phyloP scores from a whole-genome alignment of 2,797 vertebrate genomes.

The Danio aesculapii region DNA sequence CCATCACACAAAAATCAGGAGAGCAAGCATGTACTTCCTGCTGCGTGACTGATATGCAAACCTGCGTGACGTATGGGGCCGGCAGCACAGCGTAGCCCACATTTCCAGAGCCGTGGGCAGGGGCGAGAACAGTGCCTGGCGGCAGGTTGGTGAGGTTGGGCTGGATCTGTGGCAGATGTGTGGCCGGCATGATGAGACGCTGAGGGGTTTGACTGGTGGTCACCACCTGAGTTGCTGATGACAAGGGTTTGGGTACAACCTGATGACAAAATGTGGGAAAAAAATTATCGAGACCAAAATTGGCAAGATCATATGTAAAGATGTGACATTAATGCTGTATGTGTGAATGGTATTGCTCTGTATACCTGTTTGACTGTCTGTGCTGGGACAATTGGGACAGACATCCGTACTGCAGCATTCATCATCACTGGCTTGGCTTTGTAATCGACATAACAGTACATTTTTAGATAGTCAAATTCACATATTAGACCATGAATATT shows the following conservation, averaged over 20 bases:
- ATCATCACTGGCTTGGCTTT: slow-evolving; percentile 94
- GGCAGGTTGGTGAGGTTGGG: slow-evolving; percentile 97
- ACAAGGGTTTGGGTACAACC: slow-evolving; percentile 92
- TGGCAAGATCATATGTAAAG: background rate
- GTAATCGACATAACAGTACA: slow-evolving; percentile 13
- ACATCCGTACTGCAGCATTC: slow-evolving; percentile 91
- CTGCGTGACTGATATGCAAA: slow-evolving; percentile 62
- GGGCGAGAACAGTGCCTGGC: slow-evolving; percentile 91
- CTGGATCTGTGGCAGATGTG: slow-evolving; percentile 94
- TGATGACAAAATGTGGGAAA: slow-evolving; percentile 60
- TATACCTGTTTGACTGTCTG: slow-evolving; percentile 94
- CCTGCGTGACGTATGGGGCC: slow-evolving; percentile 98
- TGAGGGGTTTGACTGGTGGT: slow-evolving; percentile 92
- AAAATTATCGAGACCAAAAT: background rate
- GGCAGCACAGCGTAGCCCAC: slow-evolving; percentile 95
- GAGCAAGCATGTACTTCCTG: background rate
- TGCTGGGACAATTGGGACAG: slow-evolving; percentile 91
- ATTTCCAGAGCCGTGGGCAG: slow-evolving; percentile 90
- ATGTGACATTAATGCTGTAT: background rate
- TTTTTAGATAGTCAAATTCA: background rate
- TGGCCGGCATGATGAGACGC: slow-evolving; percentile 97
- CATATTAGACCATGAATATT: background rate
- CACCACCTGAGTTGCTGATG: slow-evolving; percentile 86
- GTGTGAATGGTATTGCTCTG: background rate
- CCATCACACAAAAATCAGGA: background rate